These are phyloP conservation scores for Propithecus coquereli DNA, from an alignment of 2,113 vertebrate species.

Conservation along the genomic window DNA sequence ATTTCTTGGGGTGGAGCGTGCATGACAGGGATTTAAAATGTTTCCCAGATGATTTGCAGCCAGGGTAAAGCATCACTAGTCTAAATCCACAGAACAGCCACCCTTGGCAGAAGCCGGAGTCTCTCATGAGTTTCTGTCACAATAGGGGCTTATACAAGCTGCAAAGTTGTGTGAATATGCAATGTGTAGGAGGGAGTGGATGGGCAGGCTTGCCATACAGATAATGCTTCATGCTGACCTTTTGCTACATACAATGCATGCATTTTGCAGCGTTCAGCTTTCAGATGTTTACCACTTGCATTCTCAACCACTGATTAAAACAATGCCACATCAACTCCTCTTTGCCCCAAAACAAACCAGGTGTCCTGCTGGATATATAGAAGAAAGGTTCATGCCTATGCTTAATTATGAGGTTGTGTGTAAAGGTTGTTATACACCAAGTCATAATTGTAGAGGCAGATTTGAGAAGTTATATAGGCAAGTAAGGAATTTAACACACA, in stretches of 20 bases:
- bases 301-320: constrained; percentile 29
- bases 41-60: background rate
- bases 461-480: background rate
- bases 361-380: background rate
- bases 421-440: background rate
- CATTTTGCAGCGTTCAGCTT: constrained; percentile 65
- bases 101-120: background rate
- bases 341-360: background rate
- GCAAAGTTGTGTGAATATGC: constrained; percentile 29
- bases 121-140: constrained; percentile 46
- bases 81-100: constrained; percentile 29
- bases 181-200: constrained; percentile 60
- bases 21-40: background rate
- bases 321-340: background rate
- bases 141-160: constrained; percentile 61
- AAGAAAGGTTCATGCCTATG: background rate
- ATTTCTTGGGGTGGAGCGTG: background rate
- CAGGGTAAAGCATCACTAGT: background rate
- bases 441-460: background rate
- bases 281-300: constrained; percentile 52
- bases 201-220: constrained; percentile 41
- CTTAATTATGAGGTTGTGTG: background rate
- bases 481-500: background rate
- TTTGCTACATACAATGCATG: constrained; percentile 63
- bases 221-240: constrained; percentile 67